Conservation (phyloP, 2,797 vertebrate genomes). For the Gymnoscopelus braueri region DNA sequence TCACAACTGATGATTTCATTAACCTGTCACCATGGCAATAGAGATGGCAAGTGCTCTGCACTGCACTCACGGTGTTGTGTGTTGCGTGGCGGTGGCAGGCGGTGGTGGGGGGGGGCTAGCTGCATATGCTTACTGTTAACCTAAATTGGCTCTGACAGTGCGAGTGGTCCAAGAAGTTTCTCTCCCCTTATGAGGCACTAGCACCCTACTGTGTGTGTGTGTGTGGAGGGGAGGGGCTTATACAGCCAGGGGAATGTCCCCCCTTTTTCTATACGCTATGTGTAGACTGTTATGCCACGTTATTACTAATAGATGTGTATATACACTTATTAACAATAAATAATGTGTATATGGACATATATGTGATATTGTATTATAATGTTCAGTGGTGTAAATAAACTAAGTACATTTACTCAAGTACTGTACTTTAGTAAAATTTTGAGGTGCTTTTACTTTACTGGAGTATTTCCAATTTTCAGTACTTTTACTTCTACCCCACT, state of each 20-base stretch:
- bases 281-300: not conserved
- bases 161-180: constrained; percentile 91
- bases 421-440: too few species aligned
- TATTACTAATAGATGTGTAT: too few species aligned
- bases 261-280: not conserved
- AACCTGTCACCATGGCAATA: constrained; percentile 92
- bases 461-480: too few species aligned
- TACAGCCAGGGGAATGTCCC: not conserved
- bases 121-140: constrained; percentile 93
- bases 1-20: constrained; percentile 94
- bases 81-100: constrained; percentile 7
- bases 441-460: too few species aligned
- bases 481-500: too few species aligned
- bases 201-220: not conserved
- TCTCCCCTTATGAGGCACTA: constrained; percentile 65
- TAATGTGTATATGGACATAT: too few species aligned
- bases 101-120: constrained; percentile 80
- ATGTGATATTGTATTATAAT: too few species aligned
- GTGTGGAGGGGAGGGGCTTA: not conserved
- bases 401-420: too few species aligned
- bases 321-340: too few species aligned
- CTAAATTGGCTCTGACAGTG: constrained; percentile 94
- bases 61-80: not conserved
- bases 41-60: constrained; percentile 76
- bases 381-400: too few species aligned